Evolutionary conservation across 2,113 vertebrate genomes (phyloP), one percentile per base, ranked within the genome.

Genomic region (Rhinopomastus cyanomelas): DNA sequence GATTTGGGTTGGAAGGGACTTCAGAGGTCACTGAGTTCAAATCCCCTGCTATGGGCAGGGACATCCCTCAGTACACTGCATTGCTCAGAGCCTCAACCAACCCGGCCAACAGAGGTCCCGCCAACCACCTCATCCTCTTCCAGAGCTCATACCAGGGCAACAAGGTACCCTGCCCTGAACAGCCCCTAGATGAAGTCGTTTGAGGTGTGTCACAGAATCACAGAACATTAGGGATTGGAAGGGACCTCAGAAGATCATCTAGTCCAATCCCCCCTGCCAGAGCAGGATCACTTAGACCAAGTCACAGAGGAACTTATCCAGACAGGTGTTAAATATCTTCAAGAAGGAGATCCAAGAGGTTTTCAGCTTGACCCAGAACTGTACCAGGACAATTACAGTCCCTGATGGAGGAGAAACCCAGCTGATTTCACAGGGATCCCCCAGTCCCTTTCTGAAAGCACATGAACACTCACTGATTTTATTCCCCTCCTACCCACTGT

Each of bases 131-230:
- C 29, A 12, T 37, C 9, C 72, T 60, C 66, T 9, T 13, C 46
- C 49, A 23, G 69, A 60, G 34, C 71, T 18, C 21, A 1, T 32
- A 4, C 7, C 0, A 16, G 6, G n/a, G 5, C 26, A 19, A 20
- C 21, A 4, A 18, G 13, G 27, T 5, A 3, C 42, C 30, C 62
- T 22, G 81, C 20, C 62, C 13, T 2, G 62, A 79, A 37, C 21
- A 1, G 4, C 23, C 16, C 1, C 0, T 0, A 12, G 14, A 30
- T 16, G 6, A 7, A 8, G 11, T 5, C 52, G 16, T 53, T 6
- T 16, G 62, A 67, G 64, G 12, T 0, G 1, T 6, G 11, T 3
- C 3, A 4, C n/a, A n/a, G n/a, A n/a, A n/a, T n/a, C n/a, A n/a
- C n/a, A n/a, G n/a, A n/a, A n/a, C n/a, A n/a, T n/a, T n/a, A n/a